Evolutionary conservation across 2,113 vertebrate genomes (phyloP).

Genomic region (Oncorhynchus keta): DNA sequence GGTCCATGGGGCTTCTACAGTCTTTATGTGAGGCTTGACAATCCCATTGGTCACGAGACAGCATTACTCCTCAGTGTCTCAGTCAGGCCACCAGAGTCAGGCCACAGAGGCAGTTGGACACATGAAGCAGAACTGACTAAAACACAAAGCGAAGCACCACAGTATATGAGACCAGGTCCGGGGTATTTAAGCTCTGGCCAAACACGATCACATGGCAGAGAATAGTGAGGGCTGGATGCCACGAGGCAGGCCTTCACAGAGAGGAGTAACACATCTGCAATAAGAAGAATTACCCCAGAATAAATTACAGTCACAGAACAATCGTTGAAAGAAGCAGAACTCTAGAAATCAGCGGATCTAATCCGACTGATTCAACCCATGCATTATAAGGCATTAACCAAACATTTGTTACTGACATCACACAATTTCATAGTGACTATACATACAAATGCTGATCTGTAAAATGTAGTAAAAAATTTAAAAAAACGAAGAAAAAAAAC

Average conservation of each 20-base stretch:
- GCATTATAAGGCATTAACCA: conserved; percentile 76
- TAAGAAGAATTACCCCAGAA: conserved; percentile 61
- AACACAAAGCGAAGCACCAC: conserved; percentile 59
- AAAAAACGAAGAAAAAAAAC: background rate
- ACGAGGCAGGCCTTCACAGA: conserved; percentile 36
- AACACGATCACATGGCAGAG: conserved; percentile 56
- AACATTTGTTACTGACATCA: conserved; percentile 71
- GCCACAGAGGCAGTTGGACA: conserved; percentile 44
- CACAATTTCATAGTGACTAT: conserved; percentile 65
- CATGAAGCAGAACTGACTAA: conserved; percentile 40
- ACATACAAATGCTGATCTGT: conserved; percentile 65
- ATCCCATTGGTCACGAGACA: conserved; percentile 38
- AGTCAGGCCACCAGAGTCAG: conserved; percentile 12
- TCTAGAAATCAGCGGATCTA: conserved; percentile 55
- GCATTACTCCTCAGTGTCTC: conserved; percentile 18
- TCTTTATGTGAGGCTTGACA: conserved; percentile 37
- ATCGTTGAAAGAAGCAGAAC: conserved; percentile 59
- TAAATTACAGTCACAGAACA: conserved; percentile 77
- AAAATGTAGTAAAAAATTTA: conserved; percentile 44
- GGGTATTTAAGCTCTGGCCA: conserved; percentile 26
- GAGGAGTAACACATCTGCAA: conserved; percentile 57
- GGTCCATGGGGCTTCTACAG: conserved; percentile 8
- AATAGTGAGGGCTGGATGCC: conserved; percentile 28
- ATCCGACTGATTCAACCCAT: conserved; percentile 67
- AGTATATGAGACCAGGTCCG: conserved; percentile 38